phyloP scores from a whole-genome alignment of 2,113 vertebrate species.

The Cyphomyrus discorhynchus region DNA sequence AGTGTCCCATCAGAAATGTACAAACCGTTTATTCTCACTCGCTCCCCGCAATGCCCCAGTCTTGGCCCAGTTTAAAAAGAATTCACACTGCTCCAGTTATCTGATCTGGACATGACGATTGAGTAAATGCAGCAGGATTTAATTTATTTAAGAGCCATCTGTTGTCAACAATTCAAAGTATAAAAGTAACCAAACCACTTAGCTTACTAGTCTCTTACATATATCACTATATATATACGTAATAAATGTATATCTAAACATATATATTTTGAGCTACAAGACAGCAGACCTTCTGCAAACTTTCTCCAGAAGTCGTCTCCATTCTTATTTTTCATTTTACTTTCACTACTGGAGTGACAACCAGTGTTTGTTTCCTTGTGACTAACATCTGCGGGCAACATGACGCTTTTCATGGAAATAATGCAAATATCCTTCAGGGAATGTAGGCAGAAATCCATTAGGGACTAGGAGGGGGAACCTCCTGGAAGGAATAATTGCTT shows the following conservation, averaged over 20 bases:
- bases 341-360: neutral
- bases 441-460: neutral
- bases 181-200: neutral
- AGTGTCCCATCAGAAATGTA: neutral
- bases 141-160: neutral
- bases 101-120: neutral
- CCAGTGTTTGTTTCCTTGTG: neutral
- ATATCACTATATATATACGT: neutral
- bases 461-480: neutral
- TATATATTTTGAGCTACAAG: neutral
- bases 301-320: neutral
- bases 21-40: neutral
- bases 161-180: neutral
- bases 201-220: neutral
- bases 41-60: neutral
- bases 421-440: constrained; percentile 1
- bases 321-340: neutral
- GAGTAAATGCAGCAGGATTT: neutral
- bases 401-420: neutral
- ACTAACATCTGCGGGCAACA: neutral
- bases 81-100: neutral
- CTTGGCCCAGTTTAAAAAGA: neutral
- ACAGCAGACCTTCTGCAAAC: neutral
- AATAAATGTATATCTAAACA: neutral
- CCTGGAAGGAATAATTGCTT: neutral